phyloP scores from a whole-genome alignment of 2,113 vertebrate genomes.

The Erythrolamprus reginae region DNA sequence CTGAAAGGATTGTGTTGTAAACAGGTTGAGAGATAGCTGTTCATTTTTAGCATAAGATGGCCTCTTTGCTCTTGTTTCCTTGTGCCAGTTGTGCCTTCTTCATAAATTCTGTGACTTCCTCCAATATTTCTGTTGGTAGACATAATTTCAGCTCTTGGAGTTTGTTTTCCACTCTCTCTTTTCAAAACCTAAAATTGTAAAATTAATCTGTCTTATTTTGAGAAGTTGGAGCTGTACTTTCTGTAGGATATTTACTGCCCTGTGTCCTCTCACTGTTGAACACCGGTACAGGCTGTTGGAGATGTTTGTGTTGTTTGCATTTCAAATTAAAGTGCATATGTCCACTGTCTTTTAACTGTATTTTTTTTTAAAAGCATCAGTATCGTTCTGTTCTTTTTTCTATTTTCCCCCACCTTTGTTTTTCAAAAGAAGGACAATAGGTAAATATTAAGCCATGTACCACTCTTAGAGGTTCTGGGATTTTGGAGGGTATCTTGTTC shows the following conservation, averaged over 20 bases:
- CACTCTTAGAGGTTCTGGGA: conserved; percentile 18
- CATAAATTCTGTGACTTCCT: not conserved
- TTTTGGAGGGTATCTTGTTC: conserved; percentile 30
- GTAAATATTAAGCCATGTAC: conserved; percentile 13
- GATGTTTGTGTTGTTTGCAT: not conserved
- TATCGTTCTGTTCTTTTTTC: not conserved
- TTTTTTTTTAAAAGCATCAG: not conserved
- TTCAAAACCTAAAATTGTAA: not conserved
- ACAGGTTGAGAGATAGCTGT: not conserved
- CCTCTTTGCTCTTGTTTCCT: not conserved
- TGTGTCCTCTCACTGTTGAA: not conserved
- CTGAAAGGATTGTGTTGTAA: not conserved
- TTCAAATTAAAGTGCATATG: not conserved
- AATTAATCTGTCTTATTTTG: not conserved
- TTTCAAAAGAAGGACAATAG: not conserved
- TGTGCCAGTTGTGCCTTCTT: not conserved
- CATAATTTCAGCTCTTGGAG: too few species aligned
- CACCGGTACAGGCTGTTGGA: not conserved
- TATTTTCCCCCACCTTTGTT: not conserved
- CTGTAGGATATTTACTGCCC: not conserved
- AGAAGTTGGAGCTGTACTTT: not conserved
- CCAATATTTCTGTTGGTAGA: too few species aligned
- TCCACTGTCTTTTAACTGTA: not conserved
- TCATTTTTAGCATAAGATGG: not conserved
- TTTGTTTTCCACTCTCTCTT: not conserved